Percentiles rank a stretch among this genome's conserved stretches.
phyloP scores from a whole-genome alignment of 1,140 invertebrate species.

The Drosophila erecta region DNA sequence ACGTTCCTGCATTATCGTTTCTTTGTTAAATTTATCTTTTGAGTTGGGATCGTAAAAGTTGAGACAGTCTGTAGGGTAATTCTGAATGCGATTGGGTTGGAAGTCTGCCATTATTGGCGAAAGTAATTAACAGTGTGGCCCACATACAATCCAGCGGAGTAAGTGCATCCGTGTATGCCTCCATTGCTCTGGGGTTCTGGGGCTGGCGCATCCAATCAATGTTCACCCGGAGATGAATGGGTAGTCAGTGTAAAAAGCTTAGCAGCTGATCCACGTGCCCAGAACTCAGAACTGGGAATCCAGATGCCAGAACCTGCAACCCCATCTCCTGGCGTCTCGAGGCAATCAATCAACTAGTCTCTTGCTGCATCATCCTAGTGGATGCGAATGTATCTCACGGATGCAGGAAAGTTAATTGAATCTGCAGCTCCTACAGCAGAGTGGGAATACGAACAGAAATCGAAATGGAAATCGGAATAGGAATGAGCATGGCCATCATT shows the following conservation, averaged over 20 bases:
- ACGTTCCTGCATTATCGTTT: too few relatives aligned
- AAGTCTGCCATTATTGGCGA: slow-evolving; percentile 10
- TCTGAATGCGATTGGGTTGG: too few relatives aligned
- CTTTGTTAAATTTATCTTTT: too few relatives aligned
- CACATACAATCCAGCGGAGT: slow-evolving; percentile 15
- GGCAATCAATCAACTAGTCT: slow-evolving; percentile 56
- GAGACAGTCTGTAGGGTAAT: background rate
- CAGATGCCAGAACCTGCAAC: background rate
- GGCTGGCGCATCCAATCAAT: slow-evolving; percentile 56
- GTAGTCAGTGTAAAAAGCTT: slow-evolving; percentile 25
- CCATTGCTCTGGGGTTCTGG: background rate
- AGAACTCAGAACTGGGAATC: background rate
- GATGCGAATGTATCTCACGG: slow-evolving; percentile 36
- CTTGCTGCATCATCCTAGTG: slow-evolving; percentile 25
- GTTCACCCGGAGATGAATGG: slow-evolving; percentile 63
- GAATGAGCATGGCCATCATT: slow-evolving; percentile 14
- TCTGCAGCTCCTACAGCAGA: slow-evolving; percentile 13
- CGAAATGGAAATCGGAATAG: slow-evolving; percentile 11
- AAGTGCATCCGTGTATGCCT: slow-evolving; percentile 18
- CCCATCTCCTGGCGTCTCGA: slow-evolving; percentile 1
- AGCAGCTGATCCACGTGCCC: slow-evolving; percentile 23
- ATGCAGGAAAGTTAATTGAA: slow-evolving; percentile 55
- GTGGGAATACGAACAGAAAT: slow-evolving; percentile 10
- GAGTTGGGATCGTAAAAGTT: too few relatives aligned
- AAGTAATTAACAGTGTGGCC: slow-evolving; percentile 51